These are phyloP conservation scores for Peromyscus attwateri DNA, from an alignment of 2,797 vertebrate genomes.

Conservation along the genomic window DNA sequence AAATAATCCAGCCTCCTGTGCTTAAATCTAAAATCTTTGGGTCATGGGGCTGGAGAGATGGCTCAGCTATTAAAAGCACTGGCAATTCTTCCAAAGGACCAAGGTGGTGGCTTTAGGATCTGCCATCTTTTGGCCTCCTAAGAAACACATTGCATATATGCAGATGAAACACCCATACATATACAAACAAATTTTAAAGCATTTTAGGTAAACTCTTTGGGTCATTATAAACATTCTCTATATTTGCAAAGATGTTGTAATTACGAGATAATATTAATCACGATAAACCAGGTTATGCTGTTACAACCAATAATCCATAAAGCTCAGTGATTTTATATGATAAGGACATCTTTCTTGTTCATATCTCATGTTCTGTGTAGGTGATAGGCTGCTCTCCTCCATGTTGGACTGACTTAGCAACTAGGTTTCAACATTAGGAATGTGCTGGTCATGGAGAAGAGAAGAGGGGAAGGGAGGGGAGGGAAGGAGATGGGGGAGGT, in stretches of 20 bases:
- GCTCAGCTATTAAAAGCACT: neutral
- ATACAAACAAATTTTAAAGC: neutral
- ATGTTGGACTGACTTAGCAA: neutral
- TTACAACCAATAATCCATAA: neutral
- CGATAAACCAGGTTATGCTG: neutral
- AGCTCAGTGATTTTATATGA: slow-evolving; percentile 14
- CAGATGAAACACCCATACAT: neutral
- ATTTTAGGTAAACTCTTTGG: neutral
- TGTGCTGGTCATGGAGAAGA: neutral
- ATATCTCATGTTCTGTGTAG: neutral
- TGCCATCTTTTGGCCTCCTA: neutral
- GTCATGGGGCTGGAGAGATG: neutral
- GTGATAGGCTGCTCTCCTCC: neutral
- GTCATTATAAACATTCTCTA: neutral
- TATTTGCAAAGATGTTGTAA: neutral
- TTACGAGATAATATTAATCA: neutral
- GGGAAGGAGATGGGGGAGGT: neutral
- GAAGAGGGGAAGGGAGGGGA: neutral
- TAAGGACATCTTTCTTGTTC: neutral
- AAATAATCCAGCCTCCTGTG: neutral
- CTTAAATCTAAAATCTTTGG: neutral
- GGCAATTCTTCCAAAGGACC: neutral
- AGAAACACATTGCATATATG: neutral
- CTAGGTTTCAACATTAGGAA: neutral
- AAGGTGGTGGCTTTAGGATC: neutral